Evolutionary conservation across 2,888 invertebrate genomes (phyloP).

Genomic region (Microchrysa polita): DNA sequence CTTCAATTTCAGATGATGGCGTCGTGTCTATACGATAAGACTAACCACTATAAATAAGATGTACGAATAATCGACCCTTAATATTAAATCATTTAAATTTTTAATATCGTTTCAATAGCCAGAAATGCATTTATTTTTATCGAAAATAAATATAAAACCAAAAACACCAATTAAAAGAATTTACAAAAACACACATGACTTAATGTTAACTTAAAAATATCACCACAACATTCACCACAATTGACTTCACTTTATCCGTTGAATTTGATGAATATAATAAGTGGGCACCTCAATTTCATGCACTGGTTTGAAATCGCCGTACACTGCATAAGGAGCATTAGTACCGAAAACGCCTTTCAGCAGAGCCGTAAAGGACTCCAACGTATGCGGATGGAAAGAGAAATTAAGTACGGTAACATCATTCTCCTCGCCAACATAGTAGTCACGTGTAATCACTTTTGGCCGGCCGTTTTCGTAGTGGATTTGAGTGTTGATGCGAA

Average conservation of each 20-base stretch:
- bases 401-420: conserved; percentile 80
- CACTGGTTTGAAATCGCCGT: conserved; percentile 82
- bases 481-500: conserved; percentile 86
- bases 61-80: no score
- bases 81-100: no score
- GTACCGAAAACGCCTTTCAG: conserved; percentile 75
- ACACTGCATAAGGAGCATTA: conserved; percentile 74
- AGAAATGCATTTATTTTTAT: neutral
- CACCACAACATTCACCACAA: neutral
- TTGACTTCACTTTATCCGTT: conserved; percentile 3
- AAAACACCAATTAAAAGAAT: neutral
- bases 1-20: no score
- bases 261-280: conserved; percentile 85
- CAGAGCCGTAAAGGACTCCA: conserved; percentile 76
- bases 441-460: conserved; percentile 82
- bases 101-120: neutral
- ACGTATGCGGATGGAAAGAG: conserved; percentile 86
- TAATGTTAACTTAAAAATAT: no score
- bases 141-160: no score
- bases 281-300: conserved; percentile 73
- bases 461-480: conserved; percentile 81
- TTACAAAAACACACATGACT: no score
- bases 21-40: no score
- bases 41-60: no score
- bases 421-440: conserved; percentile 73